A percentile compares a stretch with the other conserved stretches of the same genome.
These are phyloP conservation scores for Acanthurus tractus DNA, from an alignment of 2,797 vertebrate genomes.

Conservation along the genomic window DNA sequence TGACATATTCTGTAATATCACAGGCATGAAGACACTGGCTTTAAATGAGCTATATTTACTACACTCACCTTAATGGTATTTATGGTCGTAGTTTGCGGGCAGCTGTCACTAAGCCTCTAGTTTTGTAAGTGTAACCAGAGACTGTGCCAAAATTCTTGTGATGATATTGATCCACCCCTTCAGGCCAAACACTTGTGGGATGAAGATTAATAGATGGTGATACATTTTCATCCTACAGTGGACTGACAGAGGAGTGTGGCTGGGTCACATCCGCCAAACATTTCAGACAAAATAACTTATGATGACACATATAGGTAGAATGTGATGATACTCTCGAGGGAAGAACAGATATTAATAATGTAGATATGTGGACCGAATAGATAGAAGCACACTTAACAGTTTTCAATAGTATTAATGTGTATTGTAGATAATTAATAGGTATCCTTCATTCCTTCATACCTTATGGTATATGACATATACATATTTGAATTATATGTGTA, in stretches of 20 bases:
- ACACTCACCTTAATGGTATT: constrained; percentile 31
- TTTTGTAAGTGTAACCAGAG: constrained; percentile 48
- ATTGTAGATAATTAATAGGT: no score
- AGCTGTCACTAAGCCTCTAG: constrained; percentile 38
- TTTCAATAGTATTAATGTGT: no score
- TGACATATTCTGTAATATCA: neutral
- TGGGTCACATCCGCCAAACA: neutral
- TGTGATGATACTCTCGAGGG: neutral
- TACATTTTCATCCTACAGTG: neutral
- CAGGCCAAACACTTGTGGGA: constrained; percentile 8
- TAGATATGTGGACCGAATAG: no score
- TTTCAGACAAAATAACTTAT: neutral
- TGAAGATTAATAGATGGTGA: constrained; percentile 1
- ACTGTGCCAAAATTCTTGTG: constrained; percentile 30
- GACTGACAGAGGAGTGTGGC: neutral
- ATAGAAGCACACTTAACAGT: no score
- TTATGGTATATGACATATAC: no score
- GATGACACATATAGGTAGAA: neutral
- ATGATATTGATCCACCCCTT: constrained; percentile 47
- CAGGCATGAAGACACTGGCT: neutral
- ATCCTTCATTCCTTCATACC: no score
- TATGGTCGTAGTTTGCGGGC: constrained; percentile 36
- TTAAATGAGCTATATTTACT: constrained; percentile 18
- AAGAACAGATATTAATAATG: no score
- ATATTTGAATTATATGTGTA: no score